Conservation (phyloP, 2,797 vertebrate species). For the Spea hammondii region DNA sequence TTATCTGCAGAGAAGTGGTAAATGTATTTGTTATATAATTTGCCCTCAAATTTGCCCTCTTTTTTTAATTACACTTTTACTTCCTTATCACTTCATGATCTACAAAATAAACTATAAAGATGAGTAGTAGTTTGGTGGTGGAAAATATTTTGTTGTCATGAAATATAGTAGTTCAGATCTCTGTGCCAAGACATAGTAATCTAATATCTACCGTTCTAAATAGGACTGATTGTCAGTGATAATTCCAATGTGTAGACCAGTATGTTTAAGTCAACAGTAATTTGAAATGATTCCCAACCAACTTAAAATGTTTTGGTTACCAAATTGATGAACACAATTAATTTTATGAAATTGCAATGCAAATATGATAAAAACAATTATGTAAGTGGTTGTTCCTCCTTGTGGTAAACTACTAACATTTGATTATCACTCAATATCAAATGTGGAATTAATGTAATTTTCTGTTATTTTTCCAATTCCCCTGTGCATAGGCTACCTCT, state of each 20-base stretch:
- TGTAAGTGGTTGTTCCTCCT: no score
- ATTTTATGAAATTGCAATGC: no score
- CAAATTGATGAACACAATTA: no score
- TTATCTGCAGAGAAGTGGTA: no score
- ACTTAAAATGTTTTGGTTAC: no score
- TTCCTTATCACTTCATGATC: constrained; percentile 8
- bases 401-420: no score
- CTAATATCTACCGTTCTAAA: constrained; percentile 24
- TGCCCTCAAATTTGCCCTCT: background rate
- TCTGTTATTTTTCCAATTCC: no score
- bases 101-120: constrained; percentile 18
- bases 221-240: constrained; percentile 35
- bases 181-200: constrained; percentile 21
- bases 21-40: no score
- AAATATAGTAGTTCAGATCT: constrained; percentile 28
- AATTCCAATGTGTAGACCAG: constrained; percentile 33
- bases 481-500: no score
- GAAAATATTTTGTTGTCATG: constrained; percentile 37
- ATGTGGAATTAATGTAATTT: no score
- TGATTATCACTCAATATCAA: no score
- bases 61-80: background rate
- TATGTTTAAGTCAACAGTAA: constrained; percentile 35
- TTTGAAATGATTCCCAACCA: background rate
- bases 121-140: constrained; percentile 15
- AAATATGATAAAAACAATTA: no score